These are phyloP conservation scores for Pycnonotus jocosus DNA, from an alignment of 2,113 vertebrate species.

Conservation along the genomic window DNA sequence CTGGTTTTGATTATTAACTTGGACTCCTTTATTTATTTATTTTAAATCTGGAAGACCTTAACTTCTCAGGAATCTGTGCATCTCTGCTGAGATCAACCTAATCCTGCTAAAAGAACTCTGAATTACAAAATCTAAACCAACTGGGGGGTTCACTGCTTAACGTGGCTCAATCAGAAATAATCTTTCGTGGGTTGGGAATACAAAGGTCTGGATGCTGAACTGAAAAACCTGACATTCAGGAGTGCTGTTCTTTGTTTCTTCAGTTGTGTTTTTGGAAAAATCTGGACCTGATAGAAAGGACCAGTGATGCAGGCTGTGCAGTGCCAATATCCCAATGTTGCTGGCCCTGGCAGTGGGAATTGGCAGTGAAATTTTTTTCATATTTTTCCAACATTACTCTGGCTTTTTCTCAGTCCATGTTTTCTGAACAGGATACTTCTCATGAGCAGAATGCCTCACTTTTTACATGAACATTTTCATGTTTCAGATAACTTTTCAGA, in stretches of 20 bases:
- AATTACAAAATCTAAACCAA: constrained; percentile 51
- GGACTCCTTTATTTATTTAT: constrained; percentile 29
- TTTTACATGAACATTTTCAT: neutral
- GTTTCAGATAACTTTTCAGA: neutral
- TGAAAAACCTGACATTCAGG: neutral
- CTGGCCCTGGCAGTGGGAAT: neutral
- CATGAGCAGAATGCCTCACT: neutral
- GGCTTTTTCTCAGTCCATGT: fast-evolving
- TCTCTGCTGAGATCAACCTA: constrained; percentile 50
- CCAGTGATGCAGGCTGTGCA: neutral
- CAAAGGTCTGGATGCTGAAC: neutral
- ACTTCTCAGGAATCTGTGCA: constrained; percentile 51
- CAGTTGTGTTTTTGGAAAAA: neutral
- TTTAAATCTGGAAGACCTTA: constrained; percentile 47
- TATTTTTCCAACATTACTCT: neutral
- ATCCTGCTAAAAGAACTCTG: constrained; percentile 33
- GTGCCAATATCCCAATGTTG: fast-evolving
- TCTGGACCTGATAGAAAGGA: neutral
- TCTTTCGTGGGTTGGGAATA: neutral
- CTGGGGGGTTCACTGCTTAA: constrained; percentile 26
- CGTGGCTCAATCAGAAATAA: constrained; percentile 14
- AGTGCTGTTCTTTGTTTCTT: neutral
- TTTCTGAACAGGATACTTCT: neutral
- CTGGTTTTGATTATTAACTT: constrained; percentile 58
- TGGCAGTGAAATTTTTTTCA: neutral